Percentiles rank a stretch among this genome's conserved stretches.
Evolutionary conservation across 92 coral and sea anemone species (phyloP).

Genomic region (Epizoanthus fatuus): DNA sequence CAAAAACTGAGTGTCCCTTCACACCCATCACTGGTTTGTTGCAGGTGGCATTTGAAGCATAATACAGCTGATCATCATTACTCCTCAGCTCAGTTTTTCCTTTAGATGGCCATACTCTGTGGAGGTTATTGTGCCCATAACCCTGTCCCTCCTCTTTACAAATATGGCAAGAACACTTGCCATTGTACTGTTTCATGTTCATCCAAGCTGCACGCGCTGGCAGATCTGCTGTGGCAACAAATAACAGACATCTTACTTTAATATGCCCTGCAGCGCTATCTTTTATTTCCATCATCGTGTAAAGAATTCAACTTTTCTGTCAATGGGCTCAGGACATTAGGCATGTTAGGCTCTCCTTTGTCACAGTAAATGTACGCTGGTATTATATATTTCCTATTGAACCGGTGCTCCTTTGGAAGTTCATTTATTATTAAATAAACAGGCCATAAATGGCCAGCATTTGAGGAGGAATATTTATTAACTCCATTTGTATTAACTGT

Average conservation of each 20-base stretch:
- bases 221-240: conserved; percentile 56
- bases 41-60: conserved; percentile 54
- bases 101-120: conserved; percentile 59
- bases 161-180: conserved; percentile 1
- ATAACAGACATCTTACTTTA: conserved; percentile 55
- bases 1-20: conserved; percentile 62
- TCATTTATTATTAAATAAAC: conserved; percentile 68
- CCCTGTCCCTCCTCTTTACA: conserved; percentile 67
- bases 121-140: conserved; percentile 66
- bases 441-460: conserved; percentile 72
- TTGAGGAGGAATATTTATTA: conserved; percentile 64
- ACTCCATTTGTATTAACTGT: conserved; percentile 75
- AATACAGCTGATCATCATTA: conserved; percentile 45
- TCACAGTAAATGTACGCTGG: conserved; percentile 75
- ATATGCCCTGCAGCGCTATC: conserved; percentile 67
- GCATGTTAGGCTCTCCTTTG: conserved; percentile 68
- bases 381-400: conserved; percentile 59
- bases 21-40: neutral
- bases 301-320: conserved; percentile 58
- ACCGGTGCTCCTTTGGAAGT: conserved; percentile 64
- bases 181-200: conserved; percentile 72
- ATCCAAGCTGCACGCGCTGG: conserved; percentile 65
- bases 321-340: conserved; percentile 62
- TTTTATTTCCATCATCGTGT: conserved; percentile 21
- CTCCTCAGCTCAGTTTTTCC: conserved; percentile 34